Evolutionary conservation across 2,888 invertebrate genomes (phyloP).

Genomic region (Epistrophe grossulariae): DNA sequence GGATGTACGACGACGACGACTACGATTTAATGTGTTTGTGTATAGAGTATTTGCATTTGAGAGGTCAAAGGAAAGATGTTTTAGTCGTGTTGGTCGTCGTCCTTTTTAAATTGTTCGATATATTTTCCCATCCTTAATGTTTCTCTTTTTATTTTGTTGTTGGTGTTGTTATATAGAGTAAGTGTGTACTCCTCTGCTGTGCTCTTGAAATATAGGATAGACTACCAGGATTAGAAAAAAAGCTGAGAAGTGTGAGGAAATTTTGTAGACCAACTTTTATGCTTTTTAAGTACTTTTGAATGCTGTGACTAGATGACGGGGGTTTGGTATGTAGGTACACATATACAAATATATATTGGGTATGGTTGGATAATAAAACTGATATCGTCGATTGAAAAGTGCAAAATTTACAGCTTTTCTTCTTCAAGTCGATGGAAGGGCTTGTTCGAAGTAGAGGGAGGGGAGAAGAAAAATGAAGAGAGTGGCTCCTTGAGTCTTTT

Average conservation of each 20-base stretch:
- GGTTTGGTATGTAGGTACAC: neutral
- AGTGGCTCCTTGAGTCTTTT: constrained; percentile 68
- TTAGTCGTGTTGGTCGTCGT: constrained; percentile 43
- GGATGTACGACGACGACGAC: constrained; percentile 6
- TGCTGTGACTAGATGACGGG: constrained; percentile 36
- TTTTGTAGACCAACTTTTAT: constrained; percentile 74
- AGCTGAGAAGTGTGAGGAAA: constrained; percentile 34
- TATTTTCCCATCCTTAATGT: constrained; percentile 70
- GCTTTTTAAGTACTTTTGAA: constrained; percentile 75
- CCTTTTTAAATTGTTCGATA: constrained; percentile 69
- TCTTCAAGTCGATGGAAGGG: neutral
- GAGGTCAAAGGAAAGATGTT: constrained; percentile 65
- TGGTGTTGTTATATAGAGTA: neutral
- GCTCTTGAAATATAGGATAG: constrained; percentile 30
- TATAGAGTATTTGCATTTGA: constrained; percentile 68
- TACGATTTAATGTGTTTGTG: constrained; percentile 21
- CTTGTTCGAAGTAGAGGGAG: neutral
- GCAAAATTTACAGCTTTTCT: constrained; percentile 73
- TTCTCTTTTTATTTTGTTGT: constrained; percentile 24
- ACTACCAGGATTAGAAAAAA: constrained; percentile 54
- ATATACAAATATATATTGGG: neutral
- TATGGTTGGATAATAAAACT: constrained; percentile 70
- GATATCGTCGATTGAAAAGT: constrained; percentile 76
- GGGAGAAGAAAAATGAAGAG: constrained; percentile 10
- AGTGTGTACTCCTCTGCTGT: neutral